A percentile compares a stretch with the other conserved stretches of the same genome.
phyloP scores from a whole-genome alignment of 2,113 vertebrate species.

The Microcebus griseorufus region DNA sequence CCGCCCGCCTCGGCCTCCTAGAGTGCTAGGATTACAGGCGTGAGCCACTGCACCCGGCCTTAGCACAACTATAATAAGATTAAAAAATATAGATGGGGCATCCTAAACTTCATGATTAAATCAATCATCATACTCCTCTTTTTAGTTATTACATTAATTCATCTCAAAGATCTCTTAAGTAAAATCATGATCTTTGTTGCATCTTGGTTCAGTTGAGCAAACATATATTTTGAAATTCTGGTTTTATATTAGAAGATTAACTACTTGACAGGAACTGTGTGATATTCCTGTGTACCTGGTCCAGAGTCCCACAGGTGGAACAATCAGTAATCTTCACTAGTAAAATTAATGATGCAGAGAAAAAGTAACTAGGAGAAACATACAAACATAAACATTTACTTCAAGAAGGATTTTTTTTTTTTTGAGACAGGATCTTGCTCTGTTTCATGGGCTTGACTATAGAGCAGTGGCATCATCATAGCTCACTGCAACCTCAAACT shows the following conservation, averaged over 20 bases:
- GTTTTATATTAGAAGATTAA: not conserved
- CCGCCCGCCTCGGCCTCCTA: too few species aligned
- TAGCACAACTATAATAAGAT: not conserved
- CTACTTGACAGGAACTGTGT: not conserved
- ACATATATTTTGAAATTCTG: conserved; percentile 45
- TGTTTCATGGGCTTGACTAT: too few species aligned
- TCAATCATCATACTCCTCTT: not conserved
- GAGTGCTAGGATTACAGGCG: too few species aligned
- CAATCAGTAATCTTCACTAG: not conserved
- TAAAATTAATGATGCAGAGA: conserved; percentile 35
- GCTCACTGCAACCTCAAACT: too few species aligned
- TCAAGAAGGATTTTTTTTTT: not conserved
- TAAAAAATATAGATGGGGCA: conserved; percentile 33
- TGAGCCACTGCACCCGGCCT: not conserved
- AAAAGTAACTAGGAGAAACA: conserved; percentile 13
- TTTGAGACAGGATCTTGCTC: too few species aligned
- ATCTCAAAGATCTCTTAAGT: not conserved
- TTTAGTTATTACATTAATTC: not conserved
- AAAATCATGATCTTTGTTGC: conserved; percentile 18
- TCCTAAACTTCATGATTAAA: not conserved
- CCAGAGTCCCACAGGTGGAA: not conserved
- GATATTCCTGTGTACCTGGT: not conserved
- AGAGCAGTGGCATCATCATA: too few species aligned
- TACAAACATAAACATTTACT: not conserved
- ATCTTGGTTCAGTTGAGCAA: not conserved